Evolutionary conservation across 2,888 invertebrate species (phyloP), one percentile per base, ranked within the genome.

Genomic region (Horisme vitalbata): DNA sequence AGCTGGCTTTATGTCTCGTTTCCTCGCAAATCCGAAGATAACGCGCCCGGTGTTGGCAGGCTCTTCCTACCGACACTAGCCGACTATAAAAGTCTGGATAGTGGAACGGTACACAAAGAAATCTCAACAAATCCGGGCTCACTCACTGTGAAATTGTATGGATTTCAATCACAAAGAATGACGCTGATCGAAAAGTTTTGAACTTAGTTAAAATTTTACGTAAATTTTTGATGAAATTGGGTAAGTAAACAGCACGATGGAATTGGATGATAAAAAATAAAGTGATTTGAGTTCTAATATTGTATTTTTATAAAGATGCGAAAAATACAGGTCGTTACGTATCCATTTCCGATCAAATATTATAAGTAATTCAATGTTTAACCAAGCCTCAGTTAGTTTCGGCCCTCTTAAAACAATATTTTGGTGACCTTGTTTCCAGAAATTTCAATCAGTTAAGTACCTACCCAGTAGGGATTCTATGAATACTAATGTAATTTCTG

Each of bases 1-100:
- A 65, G 62, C 62, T 57, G 65, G 77, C 71, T 79, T 75, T 78
- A 70, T 66, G 75, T 78, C 73, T 75, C 73, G 72, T 76, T 76
- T 72, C 63, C 65, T 71, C 68, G 73, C 71, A 78, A 80, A 81
- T 80, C 76, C 73, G 64, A 61, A 75, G 77, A 75, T 77, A 79
- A 69, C 71, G 60, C 64, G 52, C 41, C 26, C 62, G 45, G 56
- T 63, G 65, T 63, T 63, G 68, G 64, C 61, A 64, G 53, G 57
- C 47, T 53, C 51, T 53, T 50, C 39, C 45, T 41, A 34, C 46
- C 51, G 53, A 59, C 60, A 61, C 60, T 63, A 63, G 63, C 49
- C 63, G 50, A 57, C 59, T 59, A 57, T 60, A 68, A 67, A 71
- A 65, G 57, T 65, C 68, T 66, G 65, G 61, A 62, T 65, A 61